phyloP scores from a whole-genome alignment of 2,888 invertebrate species.

The Hesperia comma region DNA sequence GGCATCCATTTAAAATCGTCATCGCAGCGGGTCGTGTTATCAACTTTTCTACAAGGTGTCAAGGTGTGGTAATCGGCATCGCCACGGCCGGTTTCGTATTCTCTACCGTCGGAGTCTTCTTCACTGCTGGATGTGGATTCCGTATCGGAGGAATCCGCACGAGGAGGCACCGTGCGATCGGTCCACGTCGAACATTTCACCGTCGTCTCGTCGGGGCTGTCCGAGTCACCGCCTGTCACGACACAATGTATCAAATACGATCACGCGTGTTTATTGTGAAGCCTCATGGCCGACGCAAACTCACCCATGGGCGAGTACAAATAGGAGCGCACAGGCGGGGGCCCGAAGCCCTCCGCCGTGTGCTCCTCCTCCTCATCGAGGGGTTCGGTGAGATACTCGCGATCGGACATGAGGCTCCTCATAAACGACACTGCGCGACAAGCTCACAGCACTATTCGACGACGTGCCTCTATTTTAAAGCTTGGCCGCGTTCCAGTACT shows the following conservation, averaged over 20 bases:
- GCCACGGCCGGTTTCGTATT: conserved; percentile 83
- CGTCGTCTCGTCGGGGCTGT: conserved; percentile 85
- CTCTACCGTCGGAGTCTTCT: conserved; percentile 69
- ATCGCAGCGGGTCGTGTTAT: conserved; percentile 86
- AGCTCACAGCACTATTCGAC: conserved; percentile 75
- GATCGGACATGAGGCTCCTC: conserved; percentile 81
- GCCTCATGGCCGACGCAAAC: conserved; percentile 66
- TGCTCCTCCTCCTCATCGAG: conserved; percentile 76
- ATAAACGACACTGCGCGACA: conserved; percentile 80
- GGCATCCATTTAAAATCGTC: conserved; percentile 88
- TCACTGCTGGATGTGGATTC: conserved; percentile 65
- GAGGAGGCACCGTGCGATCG: conserved; percentile 68
- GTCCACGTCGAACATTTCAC: conserved; percentile 82
- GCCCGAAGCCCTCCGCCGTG: conserved; percentile 70
- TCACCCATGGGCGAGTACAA: conserved; percentile 83
- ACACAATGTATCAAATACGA: conserved; percentile 61
- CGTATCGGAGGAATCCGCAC: conserved; percentile 71
- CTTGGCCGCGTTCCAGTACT: conserved; percentile 79
- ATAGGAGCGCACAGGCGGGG: conserved; percentile 82
- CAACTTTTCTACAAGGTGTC: conserved; percentile 72
- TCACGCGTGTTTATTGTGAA: conserved; percentile 46
- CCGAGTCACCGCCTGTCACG: conserved; percentile 84
- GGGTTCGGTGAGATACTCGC: conserved; percentile 79
- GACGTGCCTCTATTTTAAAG: conserved; percentile 78
- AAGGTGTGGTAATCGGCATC: conserved; percentile 84